These are phyloP conservation scores for Sipha flava DNA, from an alignment of 1,140 invertebrate species.

Conservation along the genomic window DNA sequence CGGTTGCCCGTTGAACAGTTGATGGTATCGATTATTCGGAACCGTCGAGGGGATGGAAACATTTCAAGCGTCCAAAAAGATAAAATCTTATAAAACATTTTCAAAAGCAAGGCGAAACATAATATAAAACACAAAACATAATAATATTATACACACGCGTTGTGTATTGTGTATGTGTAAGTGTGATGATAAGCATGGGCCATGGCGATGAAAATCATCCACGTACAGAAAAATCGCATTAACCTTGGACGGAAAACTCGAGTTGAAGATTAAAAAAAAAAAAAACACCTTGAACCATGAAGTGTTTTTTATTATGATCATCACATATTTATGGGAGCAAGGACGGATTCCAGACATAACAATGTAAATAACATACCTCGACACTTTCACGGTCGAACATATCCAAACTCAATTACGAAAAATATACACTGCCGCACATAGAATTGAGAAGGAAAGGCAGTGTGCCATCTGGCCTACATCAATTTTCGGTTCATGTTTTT, in stretches of 20 bases:
- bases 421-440: too few relatives aligned
- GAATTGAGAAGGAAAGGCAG: too few relatives aligned
- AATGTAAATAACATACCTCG: background rate
- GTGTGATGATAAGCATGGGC: background rate
- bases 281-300: background rate
- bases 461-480: too few relatives aligned
- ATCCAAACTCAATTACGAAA: background rate
- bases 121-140: too few relatives aligned
- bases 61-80: too few relatives aligned
- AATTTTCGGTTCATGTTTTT: too few relatives aligned
- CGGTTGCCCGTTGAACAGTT: too few relatives aligned
- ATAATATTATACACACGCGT: too few relatives aligned
- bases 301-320: background rate
- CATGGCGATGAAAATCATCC: background rate
- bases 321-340: background rate
- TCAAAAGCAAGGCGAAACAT: too few relatives aligned
- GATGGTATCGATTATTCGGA: too few relatives aligned
- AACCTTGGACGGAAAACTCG: background rate
- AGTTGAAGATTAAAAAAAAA: background rate
- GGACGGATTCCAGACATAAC: background rate
- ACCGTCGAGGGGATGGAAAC: too few relatives aligned
- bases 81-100: too few relatives aligned
- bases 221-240: background rate
- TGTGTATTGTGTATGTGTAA: background rate
- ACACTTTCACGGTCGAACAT: background rate